Base-by-base conservation (phyloP, 2,113 vertebrate genomes). In the Gadus macrocephalus region DNA sequence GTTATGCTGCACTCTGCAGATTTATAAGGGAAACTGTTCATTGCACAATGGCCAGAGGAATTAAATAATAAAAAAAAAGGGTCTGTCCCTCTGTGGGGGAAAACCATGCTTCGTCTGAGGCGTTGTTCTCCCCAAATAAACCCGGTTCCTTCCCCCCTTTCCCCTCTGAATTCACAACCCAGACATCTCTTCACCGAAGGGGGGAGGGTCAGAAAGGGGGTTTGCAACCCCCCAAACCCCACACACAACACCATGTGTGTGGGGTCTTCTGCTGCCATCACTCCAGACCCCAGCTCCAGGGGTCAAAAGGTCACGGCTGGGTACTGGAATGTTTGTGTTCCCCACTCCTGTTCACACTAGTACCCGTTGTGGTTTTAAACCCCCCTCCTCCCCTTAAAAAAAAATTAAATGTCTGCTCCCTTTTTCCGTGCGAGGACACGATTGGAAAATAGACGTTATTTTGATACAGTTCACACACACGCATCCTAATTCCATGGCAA, bases 251-350 rank as follows among this genome's bases (percentile, higher is more conserved):
- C 69, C 67, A 58, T 5, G 16, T 56, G 72, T 70, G 85, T 86
- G 87, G 89, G 87, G 86, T 88, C 87, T 85, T 76, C 68, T 73
- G 69, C 64, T 76, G 79, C 81, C 56, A 22, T 71, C 69, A 42
- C 74, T 68, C 74, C 78, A 67, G 66, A 68, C 72, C 76, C 69
- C 42, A 14, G 55, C 55, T 16, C 16, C 15, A 58, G 72, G 58
- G 84, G 83, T 88, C 81, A 82, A 59, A 22, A 80, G 85, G 87
- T 86, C 84, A 89, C 49, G 15, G 3, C 73, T 56, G 66, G 83
- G 80, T 78, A 78, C 70, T 84, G 83, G 80, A 88, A 87, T 89
- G 86, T 87, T 87, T 85, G 87, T 77, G 78, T 83, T 81, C 42
- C 20, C 74, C 67, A 68, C 76, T 86, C 66, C 81, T 76, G 74